Percentiles rank a stretch among this genome's conserved stretches.
These are phyloP conservation scores for Drosophila prostipennis DNA, from an alignment of 2,888 invertebrate genomes.

Conservation along the genomic window DNA sequence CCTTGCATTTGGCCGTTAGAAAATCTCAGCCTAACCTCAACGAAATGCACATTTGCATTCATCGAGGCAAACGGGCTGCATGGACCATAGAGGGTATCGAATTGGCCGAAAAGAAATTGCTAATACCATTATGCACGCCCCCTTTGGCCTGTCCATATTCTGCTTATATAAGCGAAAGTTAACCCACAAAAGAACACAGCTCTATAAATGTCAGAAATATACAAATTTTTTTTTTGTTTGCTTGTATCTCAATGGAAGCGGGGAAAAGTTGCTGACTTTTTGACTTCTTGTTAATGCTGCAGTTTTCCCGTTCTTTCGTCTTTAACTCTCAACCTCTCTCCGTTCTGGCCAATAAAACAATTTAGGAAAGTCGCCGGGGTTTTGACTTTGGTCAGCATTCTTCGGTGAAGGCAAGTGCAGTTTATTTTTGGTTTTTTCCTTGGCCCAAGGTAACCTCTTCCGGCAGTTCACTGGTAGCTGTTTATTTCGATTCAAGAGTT, in stretches of 20 bases:
- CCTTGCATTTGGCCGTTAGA: constrained; percentile 74
- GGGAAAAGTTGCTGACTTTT: constrained; percentile 72
- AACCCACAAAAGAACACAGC: constrained; percentile 44
- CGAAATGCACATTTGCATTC: constrained; percentile 53
- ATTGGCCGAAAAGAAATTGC: constrained; percentile 56
- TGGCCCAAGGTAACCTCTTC: constrained; percentile 66
- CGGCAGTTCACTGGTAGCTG: too few relatives aligned
- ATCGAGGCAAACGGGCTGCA: constrained; percentile 15
- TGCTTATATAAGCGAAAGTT: constrained; percentile 80
- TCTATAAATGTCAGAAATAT: constrained; percentile 15
- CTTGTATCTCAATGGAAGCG: constrained; percentile 42
- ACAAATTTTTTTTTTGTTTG: background rate
- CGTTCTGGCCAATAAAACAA: constrained; percentile 52
- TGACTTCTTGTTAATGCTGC: constrained; percentile 76
- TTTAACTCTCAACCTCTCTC: constrained; percentile 47
- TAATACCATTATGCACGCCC: constrained; percentile 69
- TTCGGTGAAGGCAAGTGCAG: constrained; percentile 68
- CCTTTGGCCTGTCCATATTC: constrained; percentile 40
- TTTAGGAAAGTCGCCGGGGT: constrained; percentile 48
- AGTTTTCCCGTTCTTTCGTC: constrained; percentile 35
- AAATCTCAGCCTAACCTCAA: constrained; percentile 64
- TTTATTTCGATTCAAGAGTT: constrained; percentile 2
- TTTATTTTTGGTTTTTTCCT: constrained; percentile 28
- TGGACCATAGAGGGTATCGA: constrained; percentile 58
- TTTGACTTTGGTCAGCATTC: constrained; percentile 68